Percentiles rank a stretch among this genome's conserved stretches.
These are phyloP conservation scores for Takifugu bimaculatus DNA, from an alignment of 2,113 vertebrate species.

Conservation along the genomic window DNA sequence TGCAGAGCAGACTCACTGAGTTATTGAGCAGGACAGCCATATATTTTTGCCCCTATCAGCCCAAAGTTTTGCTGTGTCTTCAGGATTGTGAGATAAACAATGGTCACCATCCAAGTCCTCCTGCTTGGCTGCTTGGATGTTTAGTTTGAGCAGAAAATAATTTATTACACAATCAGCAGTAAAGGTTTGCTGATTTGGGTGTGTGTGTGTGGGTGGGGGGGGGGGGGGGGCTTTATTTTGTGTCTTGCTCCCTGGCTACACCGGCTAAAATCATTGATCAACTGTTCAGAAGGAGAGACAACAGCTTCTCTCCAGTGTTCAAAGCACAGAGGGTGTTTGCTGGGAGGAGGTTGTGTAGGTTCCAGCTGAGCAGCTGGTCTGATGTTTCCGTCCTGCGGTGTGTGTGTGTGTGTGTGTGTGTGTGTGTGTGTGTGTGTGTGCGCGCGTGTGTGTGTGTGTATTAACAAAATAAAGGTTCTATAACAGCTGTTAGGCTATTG, in stretches of 20 bases:
- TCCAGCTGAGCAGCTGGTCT: conserved; percentile 34
- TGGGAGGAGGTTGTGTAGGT: conserved; percentile 8
- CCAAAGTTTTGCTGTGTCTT: too few relatives aligned
- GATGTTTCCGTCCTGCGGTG: conserved; percentile 18
- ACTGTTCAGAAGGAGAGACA: not conserved
- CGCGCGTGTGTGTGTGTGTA: not conserved
- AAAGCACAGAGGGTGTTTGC: conserved; percentile 8
- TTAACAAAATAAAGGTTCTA: not conserved
- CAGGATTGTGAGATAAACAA: too few relatives aligned
- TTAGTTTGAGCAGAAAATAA: too few relatives aligned
- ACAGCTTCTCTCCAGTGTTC: not conserved
- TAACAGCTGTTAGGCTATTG: too few relatives aligned
- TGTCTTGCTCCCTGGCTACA: too few relatives aligned
- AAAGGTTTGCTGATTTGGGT: not conserved
- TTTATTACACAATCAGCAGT: not conserved
- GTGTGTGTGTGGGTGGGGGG: too few relatives aligned
- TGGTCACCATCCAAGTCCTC: too few relatives aligned
- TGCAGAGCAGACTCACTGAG: too few relatives aligned
- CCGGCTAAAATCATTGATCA: not conserved
- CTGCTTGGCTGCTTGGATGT: not conserved
- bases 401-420: conserved; percentile 3
- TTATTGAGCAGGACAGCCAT: too few relatives aligned
- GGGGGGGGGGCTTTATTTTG: not conserved
- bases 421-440: not conserved
- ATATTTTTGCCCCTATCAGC: too few relatives aligned